phyloP scores from a whole-genome alignment of 2,797 vertebrate genomes.

The Oceanodroma leucorhoa region DNA sequence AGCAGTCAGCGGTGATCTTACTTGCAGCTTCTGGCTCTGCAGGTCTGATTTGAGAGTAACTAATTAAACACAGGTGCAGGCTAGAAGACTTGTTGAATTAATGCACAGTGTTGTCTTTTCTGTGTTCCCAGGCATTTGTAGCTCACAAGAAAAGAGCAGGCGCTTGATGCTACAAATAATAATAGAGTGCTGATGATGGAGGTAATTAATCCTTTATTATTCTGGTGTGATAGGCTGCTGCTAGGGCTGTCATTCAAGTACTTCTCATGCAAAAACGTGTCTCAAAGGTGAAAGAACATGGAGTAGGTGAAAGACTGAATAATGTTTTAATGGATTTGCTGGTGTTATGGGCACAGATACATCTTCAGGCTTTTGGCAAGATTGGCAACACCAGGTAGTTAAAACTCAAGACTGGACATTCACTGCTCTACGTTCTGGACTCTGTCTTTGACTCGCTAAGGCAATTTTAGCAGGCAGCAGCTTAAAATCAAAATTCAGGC shows the following conservation, averaged over 20 bases:
- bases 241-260: slow-evolving; percentile 21
- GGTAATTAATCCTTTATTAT: slow-evolving; percentile 57
- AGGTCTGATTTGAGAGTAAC: slow-evolving; percentile 51
- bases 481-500: not conserved
- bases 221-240: slow-evolving; percentile 44
- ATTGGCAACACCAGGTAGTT: not conserved
- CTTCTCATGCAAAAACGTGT: slow-evolving; percentile 27
- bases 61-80: slow-evolving; percentile 60
- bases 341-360: not conserved
- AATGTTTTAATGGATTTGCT: not conserved
- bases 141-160: slow-evolving; percentile 22
- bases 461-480: not conserved
- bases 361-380: not conserved
- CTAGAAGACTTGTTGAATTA: slow-evolving; percentile 58
- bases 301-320: not conserved
- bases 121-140: slow-evolving; percentile 40
- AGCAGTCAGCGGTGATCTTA: not conserved
- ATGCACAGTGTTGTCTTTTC: slow-evolving; percentile 31
- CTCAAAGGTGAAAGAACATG: slow-evolving; percentile 12
- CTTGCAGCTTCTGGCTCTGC: slow-evolving; percentile 36
- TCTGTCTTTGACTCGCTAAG: not conserved
- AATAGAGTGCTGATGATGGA: slow-evolving; percentile 1
- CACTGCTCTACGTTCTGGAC: not conserved
- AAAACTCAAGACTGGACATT: not conserved
- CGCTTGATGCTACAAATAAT: slow-evolving; percentile 36